Conservation (phyloP, 2,113 vertebrate genomes). For the Euleptes europaea region DNA sequence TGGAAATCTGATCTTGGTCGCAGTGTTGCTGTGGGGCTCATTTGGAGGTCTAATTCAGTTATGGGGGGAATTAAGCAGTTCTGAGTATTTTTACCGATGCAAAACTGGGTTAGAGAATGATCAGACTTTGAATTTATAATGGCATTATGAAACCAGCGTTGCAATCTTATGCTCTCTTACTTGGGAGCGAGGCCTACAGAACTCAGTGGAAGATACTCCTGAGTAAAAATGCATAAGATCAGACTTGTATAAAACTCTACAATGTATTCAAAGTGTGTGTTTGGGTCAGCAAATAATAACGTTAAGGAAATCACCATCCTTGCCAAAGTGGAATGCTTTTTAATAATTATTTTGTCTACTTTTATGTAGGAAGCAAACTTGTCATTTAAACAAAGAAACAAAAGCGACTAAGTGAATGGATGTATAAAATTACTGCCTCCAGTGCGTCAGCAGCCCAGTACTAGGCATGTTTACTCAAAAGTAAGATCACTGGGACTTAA, state of each 20-base stretch:
- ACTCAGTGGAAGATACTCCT: background rate
- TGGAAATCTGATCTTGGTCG: background rate
- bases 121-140: background rate
- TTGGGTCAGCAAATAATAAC: background rate
- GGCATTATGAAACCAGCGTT: background rate
- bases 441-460: too few species aligned
- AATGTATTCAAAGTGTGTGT: background rate
- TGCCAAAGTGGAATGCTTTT: background rate
- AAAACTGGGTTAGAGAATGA: background rate
- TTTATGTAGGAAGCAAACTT: background rate
- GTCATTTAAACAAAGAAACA: background rate
- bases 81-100: accelerated
- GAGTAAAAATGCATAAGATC: background rate
- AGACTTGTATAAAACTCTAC: background rate
- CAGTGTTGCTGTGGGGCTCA: background rate
- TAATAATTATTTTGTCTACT: background rate
- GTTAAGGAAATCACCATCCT: background rate
- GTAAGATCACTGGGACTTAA: background rate
- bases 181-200: background rate
- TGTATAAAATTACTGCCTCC: background rate
- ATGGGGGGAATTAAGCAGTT: accelerated
- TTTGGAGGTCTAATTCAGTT: background rate
- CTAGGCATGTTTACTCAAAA: background rate
- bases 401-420: background rate
- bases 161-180: background rate